phyloP scores from a whole-genome alignment of 2,113 vertebrate genomes.

The Rousettus leschenaultii region DNA sequence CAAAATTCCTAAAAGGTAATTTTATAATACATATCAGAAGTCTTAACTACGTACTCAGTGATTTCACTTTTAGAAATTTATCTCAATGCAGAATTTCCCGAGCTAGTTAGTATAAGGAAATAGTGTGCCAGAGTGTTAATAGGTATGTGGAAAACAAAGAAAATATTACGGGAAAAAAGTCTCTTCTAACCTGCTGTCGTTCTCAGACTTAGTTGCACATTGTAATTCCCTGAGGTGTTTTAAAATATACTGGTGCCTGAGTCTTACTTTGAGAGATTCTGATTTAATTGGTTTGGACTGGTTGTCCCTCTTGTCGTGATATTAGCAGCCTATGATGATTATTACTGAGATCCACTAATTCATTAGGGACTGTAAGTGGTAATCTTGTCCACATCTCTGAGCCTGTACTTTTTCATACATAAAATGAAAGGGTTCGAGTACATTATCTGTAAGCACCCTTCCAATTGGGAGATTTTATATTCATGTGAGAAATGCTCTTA shows the following conservation, averaged over 20 bases:
- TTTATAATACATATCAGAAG: not conserved
- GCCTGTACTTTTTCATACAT: not conserved
- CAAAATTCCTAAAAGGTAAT: not conserved
- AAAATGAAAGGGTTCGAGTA: not conserved
- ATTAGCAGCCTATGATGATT: not conserved
- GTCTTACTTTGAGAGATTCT: not conserved
- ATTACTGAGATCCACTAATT: not conserved
- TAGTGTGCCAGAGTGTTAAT: not conserved
- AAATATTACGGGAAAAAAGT: not conserved
- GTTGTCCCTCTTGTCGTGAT: not conserved
- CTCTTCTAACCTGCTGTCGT: not conserved
- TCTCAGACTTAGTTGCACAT: not conserved
- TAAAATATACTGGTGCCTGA: not conserved
- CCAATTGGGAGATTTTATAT: not conserved
- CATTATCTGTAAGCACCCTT: not conserved
- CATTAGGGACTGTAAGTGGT: not conserved
- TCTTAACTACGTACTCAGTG: not conserved
- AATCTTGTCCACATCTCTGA: not conserved
- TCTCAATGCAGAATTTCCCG: not conserved
- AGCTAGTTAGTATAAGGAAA: not conserved
- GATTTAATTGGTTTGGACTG: constrained; percentile 20
- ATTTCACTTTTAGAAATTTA: not conserved
- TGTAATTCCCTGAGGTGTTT: not conserved
- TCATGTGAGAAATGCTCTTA: not conserved
- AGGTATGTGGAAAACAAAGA: not conserved